These are phyloP conservation scores for Portunus trituberculatus DNA, from an alignment of 1,140 invertebrate genomes.

Conservation along the genomic window DNA sequence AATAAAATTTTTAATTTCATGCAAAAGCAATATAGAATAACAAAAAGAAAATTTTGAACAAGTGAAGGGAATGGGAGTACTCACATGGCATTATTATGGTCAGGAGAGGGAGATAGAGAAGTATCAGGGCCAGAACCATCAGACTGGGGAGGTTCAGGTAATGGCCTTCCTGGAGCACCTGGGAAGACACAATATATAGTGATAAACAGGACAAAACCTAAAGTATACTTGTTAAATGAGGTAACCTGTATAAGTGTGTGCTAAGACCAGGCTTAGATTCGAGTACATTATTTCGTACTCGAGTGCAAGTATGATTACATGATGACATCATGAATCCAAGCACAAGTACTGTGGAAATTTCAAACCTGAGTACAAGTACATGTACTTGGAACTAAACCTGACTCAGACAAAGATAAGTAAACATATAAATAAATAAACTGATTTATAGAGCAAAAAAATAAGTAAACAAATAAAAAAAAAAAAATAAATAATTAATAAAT, in stretches of 20 bases:
- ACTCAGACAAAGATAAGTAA: too few relatives aligned
- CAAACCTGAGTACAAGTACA: too few relatives aligned
- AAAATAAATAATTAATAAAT: too few relatives aligned
- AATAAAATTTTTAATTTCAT: neutral
- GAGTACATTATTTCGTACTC: neutral
- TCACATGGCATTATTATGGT: slow-evolving; percentile 50
- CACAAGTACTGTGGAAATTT: too few relatives aligned
- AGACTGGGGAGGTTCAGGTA: slow-evolving; percentile 25
- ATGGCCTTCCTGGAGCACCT: slow-evolving; percentile 34
- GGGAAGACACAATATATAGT: neutral
- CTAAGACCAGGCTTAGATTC: neutral
- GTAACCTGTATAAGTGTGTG: neutral
- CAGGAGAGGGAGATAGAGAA: slow-evolving; percentile 17
- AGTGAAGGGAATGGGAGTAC: neutral
- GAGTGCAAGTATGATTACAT: too few relatives aligned
- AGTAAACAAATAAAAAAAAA: too few relatives aligned
- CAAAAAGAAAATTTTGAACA: neutral
- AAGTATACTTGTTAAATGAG: neutral
- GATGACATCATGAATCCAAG: too few relatives aligned
- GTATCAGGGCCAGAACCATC: slow-evolving; percentile 43
- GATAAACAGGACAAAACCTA: neutral
- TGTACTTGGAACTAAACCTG: too few relatives aligned
- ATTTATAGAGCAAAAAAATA: too few relatives aligned
- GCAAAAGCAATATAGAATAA: neutral
- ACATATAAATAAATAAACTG: too few relatives aligned